Evolutionary conservation across 2,797 vertebrate species (phyloP), one percentile per base, ranked within the genome.

Genomic region (Odontamblyopus lacepedii): DNA sequence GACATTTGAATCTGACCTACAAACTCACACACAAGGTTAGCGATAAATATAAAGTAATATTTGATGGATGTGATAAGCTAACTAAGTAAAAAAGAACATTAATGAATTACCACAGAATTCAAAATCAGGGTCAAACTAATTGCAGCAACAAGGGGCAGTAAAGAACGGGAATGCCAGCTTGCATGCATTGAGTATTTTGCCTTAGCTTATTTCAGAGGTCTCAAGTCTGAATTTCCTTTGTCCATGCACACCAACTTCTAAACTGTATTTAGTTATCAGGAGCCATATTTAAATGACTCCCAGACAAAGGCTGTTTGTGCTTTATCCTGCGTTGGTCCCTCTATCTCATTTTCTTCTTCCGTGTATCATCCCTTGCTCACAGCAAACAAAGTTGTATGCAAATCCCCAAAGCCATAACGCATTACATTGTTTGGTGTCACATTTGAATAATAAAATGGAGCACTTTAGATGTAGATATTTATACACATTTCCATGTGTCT

Each of bases 401-500:
- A 94, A 93, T 91, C 75, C 68, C 74, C 75, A 89, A 78, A 91
- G 81, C 83, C 81, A 85, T 88, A 82, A 89, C 80, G 81, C 82
- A 84, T 83, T 84, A 83, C 81, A 92, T 88, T 92, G 92, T 94
- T 94, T 92, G 88, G 82, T 88, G 81, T 87, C 82, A 81, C 76
- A 93, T 94, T 95, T 94, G 92, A 93, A 94, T 94, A 94, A 93
- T 93, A 84, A 93, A 94, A 94, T 91, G 67, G 57, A 63, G 73
- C 32, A 79, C 87, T 93, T 92, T 83, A 92, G 86, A 94, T 93
- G 84, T 81, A 89, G 90, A 93, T 92, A 89, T 87, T 44, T 89
- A 64, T 83, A 61, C 71, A 69, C 66, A 93, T 94, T 94, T 93
- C 82, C 93, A 93, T 93, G 89, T 23, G 48, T 75, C 64, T 76